A percentile compares a stretch with the other conserved stretches of the same genome.
Evolutionary conservation across 2,888 invertebrate genomes (phyloP).

Genomic region (Aphodius granarius): DNA sequence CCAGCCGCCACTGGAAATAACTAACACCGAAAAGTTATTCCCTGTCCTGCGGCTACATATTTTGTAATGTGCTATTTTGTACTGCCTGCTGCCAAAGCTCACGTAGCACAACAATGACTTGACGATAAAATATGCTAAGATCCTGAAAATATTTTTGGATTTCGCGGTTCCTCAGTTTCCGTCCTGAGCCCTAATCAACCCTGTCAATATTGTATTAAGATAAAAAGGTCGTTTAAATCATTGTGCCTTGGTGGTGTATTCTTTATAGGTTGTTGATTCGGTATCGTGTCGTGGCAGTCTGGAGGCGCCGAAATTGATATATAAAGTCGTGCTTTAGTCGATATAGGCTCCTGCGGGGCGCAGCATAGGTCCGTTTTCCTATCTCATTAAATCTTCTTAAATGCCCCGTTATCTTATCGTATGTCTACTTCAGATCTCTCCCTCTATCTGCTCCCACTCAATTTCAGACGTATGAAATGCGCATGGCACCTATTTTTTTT

Average conservation of each 20-base stretch:
- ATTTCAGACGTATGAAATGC: background rate
- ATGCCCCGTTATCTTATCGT: constrained; percentile 2
- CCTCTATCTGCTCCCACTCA: background rate
- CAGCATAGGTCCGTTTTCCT: background rate
- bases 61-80: too few species aligned
- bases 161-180: background rate
- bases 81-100: too few species aligned
- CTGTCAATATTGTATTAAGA: background rate
- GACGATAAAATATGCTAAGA: background rate
- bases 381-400: constrained; percentile 5
- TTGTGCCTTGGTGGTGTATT: background rate
- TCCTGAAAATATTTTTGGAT: background rate
- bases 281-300: background rate
- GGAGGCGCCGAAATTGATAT: background rate
- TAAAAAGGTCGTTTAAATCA: background rate
- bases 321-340: background rate
- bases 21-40: too few species aligned
- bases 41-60: too few species aligned
- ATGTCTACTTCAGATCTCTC: constrained; percentile 3
- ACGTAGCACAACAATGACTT: too few species aligned
- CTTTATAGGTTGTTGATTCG: background rate
- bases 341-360: background rate
- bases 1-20: too few species aligned
- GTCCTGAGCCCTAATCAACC: background rate
- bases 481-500: background rate